Evolutionary conservation across 2,113 vertebrate genomes (phyloP).

Genomic region (Tamias sibiricus): DNA sequence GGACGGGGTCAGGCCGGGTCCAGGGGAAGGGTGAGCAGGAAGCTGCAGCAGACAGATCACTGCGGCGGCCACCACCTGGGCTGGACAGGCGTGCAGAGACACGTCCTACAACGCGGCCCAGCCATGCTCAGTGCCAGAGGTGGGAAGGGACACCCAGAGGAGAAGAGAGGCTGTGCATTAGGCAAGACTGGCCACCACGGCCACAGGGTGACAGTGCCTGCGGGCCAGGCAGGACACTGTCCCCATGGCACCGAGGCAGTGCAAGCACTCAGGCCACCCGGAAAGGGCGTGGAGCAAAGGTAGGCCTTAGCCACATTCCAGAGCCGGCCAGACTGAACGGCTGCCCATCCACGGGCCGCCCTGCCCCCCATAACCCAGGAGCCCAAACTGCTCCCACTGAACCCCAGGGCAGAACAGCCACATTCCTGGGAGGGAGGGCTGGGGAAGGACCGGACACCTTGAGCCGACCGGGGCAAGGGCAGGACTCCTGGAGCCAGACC

Average conservation of each 20-base stretch:
- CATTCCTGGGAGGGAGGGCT: accelerated
- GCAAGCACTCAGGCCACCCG: accelerated
- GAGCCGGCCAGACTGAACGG: not conserved
- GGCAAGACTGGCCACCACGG: accelerated
- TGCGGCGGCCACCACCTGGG: accelerated
- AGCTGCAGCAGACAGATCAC: no score
- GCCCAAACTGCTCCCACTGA: not conserved
- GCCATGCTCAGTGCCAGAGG: accelerated
- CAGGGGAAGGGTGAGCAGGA: not conserved
- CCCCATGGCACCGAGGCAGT: accelerated
- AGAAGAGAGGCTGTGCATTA: not conserved
- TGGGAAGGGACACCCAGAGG: not conserved
- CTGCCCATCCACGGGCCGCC: not conserved
- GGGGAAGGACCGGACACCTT: not conserved
- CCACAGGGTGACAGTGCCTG: accelerated
- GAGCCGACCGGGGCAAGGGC: accelerated
- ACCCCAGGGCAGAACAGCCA: not conserved
- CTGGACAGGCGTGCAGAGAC: not conserved
- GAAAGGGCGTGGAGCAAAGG: accelerated
- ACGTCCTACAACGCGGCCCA: no score
- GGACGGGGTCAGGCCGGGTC: no score
- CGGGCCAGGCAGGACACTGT: accelerated
- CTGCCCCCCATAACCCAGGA: not conserved
- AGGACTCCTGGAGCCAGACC: no score
- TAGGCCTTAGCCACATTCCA: accelerated